Base-by-base conservation (phyloP, 2,888 invertebrate species). In the Blera fallax region DNA sequence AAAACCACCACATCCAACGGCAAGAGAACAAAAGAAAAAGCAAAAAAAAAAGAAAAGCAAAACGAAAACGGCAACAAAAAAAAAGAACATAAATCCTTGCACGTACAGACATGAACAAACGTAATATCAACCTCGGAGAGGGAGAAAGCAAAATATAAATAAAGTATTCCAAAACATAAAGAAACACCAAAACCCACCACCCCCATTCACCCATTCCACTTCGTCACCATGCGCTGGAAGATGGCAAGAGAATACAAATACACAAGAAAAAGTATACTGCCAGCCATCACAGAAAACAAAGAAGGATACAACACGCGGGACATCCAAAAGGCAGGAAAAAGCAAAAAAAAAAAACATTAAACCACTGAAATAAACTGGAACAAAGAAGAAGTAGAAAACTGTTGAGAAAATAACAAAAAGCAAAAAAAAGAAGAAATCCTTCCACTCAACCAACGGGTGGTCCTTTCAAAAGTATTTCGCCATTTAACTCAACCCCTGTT, bases 201-300 rank as follows among this genome's bases (percentile, higher is more conserved):
- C 54, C 67, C 14, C 45, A 50, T 16, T 60, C 34, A 52, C 34
- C 64, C 37, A 37, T 64, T 24, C 60, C 69, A 8, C 7, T 21
- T 21, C 45, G n/a, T 14, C 50, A 65, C 43, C 69, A 52, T 50
- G 70, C 48, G 54, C 64, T 69, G 27, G 52, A 65, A 81, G 85
- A 85, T 85, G 74, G 76, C 76, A 85, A 81, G 60, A 72, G 81
- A 81, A 85, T 81, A 85, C 81, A 81, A 81, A 77, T 56, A 85
- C 52, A 72, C 43, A 76, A 74, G 67, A 54, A 60, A 78, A 56
- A 18, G 43, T 69, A 62, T 76, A 62, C 34, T 62, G 45, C 64
- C 64, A 84, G 76, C 69, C 67, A 67, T 84, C 69, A 70, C 50
- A 65, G 69, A 81, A 80, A 84, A 85, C 85, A 81, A 85, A 85